Percentiles rank a stretch among this genome's conserved stretches.
phyloP scores from a whole-genome alignment of 1,140 invertebrate genomes.

The Lutraria rhynchaena region DNA sequence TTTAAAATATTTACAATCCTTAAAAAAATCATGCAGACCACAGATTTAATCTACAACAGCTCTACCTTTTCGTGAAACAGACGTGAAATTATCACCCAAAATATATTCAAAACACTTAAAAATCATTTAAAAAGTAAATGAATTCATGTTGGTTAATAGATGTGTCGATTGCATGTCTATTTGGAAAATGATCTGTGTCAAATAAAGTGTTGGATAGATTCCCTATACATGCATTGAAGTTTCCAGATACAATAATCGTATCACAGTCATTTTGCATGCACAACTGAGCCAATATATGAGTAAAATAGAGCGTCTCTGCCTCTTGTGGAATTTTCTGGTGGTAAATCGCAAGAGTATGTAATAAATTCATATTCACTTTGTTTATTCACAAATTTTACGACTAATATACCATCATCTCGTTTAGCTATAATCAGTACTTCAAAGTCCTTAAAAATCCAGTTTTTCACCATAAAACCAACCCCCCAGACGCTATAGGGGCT shows the following conservation, averaged over 20 bases:
- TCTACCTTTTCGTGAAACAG: constrained; percentile 17
- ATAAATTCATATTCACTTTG: too few species aligned
- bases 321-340: too few species aligned
- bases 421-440: constrained; percentile 27
- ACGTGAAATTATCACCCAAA: constrained; percentile 19
- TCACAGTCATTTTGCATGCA: constrained; percentile 25
- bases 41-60: constrained; percentile 56
- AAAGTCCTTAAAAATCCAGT: constrained; percentile 6
- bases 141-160: too few species aligned
- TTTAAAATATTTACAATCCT: too few species aligned
- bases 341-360: too few species aligned
- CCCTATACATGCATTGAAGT: too few species aligned
- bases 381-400: too few species aligned
- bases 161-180: constrained; percentile 29
- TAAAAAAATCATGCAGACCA: constrained; percentile 30
- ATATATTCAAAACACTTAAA: constrained; percentile 46
- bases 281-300: too few species aligned
- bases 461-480: constrained; percentile 21
- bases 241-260: constrained; percentile 21
- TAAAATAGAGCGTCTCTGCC: too few species aligned
- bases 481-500: constrained; percentile 59
- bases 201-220: constrained; percentile 1
- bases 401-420: constrained; percentile 45
- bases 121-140: too few species aligned
- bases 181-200: constrained; percentile 1